Evolutionary conservation across 2,113 vertebrate genomes (phyloP).

Genomic region (Leptobrachium leishanense): DNA sequence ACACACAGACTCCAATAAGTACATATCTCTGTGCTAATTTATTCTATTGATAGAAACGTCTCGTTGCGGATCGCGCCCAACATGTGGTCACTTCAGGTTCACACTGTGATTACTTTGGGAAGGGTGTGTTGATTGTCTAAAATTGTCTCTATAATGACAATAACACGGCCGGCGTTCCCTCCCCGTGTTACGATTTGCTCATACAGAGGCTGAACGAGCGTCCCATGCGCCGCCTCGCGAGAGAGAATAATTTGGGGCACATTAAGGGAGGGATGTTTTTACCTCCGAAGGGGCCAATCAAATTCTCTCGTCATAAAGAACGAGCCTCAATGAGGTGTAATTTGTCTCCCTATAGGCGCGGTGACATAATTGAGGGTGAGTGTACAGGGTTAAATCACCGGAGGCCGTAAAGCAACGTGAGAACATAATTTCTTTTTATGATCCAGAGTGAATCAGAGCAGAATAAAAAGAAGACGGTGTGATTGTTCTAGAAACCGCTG

Average conservation of each 20-base stretch:
- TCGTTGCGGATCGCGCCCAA: neutral
- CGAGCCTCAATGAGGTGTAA: neutral
- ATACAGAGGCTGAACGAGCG: neutral
- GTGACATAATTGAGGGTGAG: neutral
- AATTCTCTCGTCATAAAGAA: neutral
- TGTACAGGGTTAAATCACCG: neutral
- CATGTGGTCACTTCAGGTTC: too few species aligned
- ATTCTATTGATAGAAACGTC: too few species aligned
- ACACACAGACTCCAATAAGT: too few species aligned
- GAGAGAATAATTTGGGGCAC: neutral
- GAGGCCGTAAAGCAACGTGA: neutral
- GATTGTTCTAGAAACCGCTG: too few species aligned
- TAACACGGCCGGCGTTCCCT: neutral
- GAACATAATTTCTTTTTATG: neutral
- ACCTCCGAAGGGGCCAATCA: too few species aligned
- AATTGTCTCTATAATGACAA: constrained; percentile 16
- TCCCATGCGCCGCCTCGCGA: neutral
- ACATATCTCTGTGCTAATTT: too few species aligned
- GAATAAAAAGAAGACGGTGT: too few species aligned
- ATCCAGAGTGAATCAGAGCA: too few species aligned
- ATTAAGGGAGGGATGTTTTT: neutral
- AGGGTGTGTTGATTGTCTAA: constrained; percentile 14
- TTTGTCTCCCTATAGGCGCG: neutral
- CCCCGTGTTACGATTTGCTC: neutral
- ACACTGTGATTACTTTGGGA: neutral